These are phyloP conservation scores for Pogonophryne albipinna DNA, from an alignment of 2,797 vertebrate species.

Conservation along the genomic window DNA sequence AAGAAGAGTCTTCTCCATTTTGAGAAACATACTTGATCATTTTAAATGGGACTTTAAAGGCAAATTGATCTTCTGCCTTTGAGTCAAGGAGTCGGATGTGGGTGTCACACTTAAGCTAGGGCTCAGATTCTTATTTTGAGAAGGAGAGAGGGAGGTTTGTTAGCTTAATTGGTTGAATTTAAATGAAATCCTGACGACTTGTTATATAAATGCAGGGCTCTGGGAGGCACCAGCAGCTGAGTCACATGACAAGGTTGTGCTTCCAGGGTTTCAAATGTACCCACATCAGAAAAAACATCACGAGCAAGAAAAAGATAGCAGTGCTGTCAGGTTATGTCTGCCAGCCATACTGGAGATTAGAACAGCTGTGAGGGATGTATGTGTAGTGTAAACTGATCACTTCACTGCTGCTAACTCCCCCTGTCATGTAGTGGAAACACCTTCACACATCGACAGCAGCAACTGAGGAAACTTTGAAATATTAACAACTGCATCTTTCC, in stretches of 20 bases:
- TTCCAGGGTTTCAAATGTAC: conserved; percentile 60
- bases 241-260: conserved; percentile 50
- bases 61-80: conserved; percentile 63
- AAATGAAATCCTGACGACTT: conserved; percentile 64
- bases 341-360: conserved; percentile 22
- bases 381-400: conserved; percentile 8
- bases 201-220: conserved; percentile 53
- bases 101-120: conserved; percentile 70
- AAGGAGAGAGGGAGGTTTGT: conserved; percentile 51
- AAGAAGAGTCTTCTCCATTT: conserved; percentile 21
- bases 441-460: conserved; percentile 1
- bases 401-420: conserved; percentile 14
- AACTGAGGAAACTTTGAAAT: background rate
- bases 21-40: conserved; percentile 57
- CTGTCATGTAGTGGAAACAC: conserved; percentile 10
- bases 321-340: conserved; percentile 34
- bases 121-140: conserved; percentile 70
- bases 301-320: conserved; percentile 20
- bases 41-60: conserved; percentile 56
- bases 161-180: conserved; percentile 71
- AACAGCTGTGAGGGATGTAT: conserved; percentile 8
- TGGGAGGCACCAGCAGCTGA: conserved; percentile 50
- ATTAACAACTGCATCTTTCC: background rate
- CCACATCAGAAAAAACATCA: conserved; percentile 34
- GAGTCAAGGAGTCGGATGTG: conserved; percentile 65